Evolutionary conservation across 2,888 invertebrate species (phyloP).

Genomic region (Eurois occulta): DNA sequence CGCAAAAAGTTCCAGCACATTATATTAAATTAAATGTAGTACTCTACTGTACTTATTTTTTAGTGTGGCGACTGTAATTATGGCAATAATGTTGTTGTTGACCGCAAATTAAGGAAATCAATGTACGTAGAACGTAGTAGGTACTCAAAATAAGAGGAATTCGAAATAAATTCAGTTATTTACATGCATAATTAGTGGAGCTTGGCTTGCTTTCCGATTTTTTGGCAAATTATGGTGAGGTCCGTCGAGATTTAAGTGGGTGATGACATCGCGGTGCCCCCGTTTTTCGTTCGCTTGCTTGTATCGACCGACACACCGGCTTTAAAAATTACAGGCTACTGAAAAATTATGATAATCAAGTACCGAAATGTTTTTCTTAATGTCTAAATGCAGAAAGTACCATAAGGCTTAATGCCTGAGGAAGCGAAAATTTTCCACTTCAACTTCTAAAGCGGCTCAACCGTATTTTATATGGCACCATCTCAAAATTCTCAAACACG

Average conservation of each 20-base stretch:
- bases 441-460: neutral
- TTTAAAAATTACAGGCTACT: slow-evolving; percentile 26
- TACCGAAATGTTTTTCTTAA: slow-evolving; percentile 28
- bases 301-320: neutral
- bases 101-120: slow-evolving; percentile 63
- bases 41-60: slow-evolving; percentile 39
- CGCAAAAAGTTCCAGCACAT: slow-evolving; percentile 36
- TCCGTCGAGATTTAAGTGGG: slow-evolving; percentile 46
- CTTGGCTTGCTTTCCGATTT: slow-evolving; percentile 38
- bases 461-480: neutral
- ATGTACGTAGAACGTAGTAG: slow-evolving; percentile 43
- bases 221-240: slow-evolving; percentile 36
- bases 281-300: slow-evolving; percentile 16
- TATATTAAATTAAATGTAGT: slow-evolving; percentile 56
- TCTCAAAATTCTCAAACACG: neutral
- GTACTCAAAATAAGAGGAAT: slow-evolving; percentile 58
- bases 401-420: neutral
- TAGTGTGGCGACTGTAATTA: slow-evolving; percentile 47
- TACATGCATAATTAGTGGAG: slow-evolving; percentile 52
- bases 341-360: slow-evolving; percentile 25
- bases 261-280: slow-evolving; percentile 40
- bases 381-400: slow-evolving; percentile 29
- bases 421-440: neutral
- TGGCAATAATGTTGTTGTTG: slow-evolving; percentile 39
- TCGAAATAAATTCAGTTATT: slow-evolving; percentile 61